A percentile compares a stretch with the other conserved stretches of the same genome.
phyloP scores from a whole-genome alignment of 2,888 invertebrate genomes.

The Xanthorhoe designata region DNA sequence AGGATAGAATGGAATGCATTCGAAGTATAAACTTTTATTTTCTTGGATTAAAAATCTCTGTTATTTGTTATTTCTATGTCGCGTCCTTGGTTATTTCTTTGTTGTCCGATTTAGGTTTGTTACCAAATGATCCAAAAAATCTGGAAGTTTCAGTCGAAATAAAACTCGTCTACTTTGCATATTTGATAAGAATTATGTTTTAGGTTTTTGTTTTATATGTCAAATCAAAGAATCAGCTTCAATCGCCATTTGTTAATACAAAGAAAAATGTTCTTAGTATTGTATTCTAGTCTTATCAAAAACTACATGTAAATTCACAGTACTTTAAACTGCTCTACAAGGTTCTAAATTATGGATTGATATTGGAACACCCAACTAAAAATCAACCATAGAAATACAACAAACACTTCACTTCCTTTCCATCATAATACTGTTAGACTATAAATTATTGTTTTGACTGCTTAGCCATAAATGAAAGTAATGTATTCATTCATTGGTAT shows the following conservation, averaged over 20 bases:
- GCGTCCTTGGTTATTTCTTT: background rate
- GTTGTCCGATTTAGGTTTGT: background rate
- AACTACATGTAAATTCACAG: too few species aligned
- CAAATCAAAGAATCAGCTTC: too few species aligned
- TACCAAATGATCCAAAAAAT: background rate
- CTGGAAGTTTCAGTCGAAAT: background rate
- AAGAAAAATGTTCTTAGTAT: too few species aligned
- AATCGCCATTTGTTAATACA: too few species aligned
- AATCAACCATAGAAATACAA: background rate
- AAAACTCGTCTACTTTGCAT: conserved; percentile 1
- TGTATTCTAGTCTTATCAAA: too few species aligned
- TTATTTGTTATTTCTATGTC: background rate
- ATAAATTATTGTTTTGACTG: conserved; percentile 12
- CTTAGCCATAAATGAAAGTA: conserved; percentile 13
- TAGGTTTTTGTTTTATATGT: background rate
- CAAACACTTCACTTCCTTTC: background rate
- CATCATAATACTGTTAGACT: background rate
- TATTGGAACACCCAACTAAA: background rate
- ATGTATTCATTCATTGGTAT: conserved; percentile 25
- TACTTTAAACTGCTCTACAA: background rate
- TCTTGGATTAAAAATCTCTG: background rate
- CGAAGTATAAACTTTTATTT: background rate
- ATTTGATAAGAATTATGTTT: background rate
- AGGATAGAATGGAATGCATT: conserved; percentile 7
- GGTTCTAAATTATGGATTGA: background rate